These are phyloP conservation scores for Cettia cetti DNA, from an alignment of 2,113 vertebrate genomes.

Conservation along the genomic window DNA sequence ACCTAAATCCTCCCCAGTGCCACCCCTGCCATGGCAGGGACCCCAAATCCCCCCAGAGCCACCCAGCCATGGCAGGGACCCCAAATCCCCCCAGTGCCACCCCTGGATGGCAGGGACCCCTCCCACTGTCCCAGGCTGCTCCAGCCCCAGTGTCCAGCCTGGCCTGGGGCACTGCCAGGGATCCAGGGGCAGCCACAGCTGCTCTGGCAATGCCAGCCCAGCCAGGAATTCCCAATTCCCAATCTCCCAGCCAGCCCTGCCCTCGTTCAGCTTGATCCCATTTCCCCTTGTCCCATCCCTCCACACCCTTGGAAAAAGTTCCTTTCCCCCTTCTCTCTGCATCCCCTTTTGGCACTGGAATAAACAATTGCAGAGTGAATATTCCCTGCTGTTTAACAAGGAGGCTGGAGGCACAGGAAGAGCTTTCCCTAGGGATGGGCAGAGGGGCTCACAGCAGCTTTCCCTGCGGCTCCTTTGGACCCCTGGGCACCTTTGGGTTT, in stretches of 20 bases:
- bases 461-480: too few relatives aligned
- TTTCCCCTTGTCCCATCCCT: background rate
- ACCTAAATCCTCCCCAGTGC: rapidly evolving
- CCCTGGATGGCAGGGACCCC: too few relatives aligned
- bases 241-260: background rate
- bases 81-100: too few relatives aligned
- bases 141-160: background rate
- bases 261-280: background rate
- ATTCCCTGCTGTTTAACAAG: background rate
- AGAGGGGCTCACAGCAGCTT: rapidly evolving
- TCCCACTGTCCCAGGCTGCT: background rate
- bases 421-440: background rate
- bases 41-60: too few relatives aligned
- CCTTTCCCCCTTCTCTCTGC: background rate
- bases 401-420: background rate
- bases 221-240: background rate
- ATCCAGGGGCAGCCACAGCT: background rate
- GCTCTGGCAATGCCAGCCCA: background rate
- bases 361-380: rapidly evolving
- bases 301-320: background rate
- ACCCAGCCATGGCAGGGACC: too few relatives aligned
- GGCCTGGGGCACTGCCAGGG: background rate
- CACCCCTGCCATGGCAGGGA: background rate
- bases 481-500: background rate
- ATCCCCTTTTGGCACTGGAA: background rate